Percentiles rank a stretch among this genome's conserved stretches.
These are phyloP conservation scores for Notospermus geniculatus DNA, from an alignment of 1,140 invertebrate genomes.

Conservation along the genomic window DNA sequence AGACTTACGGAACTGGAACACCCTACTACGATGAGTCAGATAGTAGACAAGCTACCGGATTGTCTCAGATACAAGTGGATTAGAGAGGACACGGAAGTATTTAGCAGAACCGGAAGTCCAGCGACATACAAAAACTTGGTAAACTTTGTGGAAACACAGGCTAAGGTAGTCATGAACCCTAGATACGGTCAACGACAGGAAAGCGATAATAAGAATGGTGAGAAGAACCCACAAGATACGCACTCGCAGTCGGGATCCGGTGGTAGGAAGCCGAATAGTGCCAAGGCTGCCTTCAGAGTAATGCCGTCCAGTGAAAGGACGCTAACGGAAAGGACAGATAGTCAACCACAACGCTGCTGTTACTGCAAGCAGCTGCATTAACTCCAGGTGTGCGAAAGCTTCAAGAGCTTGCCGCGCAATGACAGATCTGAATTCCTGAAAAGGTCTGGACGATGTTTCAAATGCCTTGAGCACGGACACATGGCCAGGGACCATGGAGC, in stretches of 20 bases:
- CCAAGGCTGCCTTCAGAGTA: not conserved
- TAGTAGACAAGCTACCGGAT: constrained; percentile 6
- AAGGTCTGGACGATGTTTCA: not conserved
- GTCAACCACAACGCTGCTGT: not conserved
- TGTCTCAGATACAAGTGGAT: constrained; percentile 3
- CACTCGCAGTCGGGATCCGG: not conserved
- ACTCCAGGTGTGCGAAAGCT: not conserved
- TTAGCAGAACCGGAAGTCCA: constrained; percentile 3
- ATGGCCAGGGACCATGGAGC: too few species aligned
- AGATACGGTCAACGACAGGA: constrained; percentile 1
- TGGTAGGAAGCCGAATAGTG: too few species aligned
- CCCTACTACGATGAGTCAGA: not conserved
- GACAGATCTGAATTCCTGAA: constrained; percentile 1
- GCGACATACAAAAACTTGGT: constrained; percentile 7
- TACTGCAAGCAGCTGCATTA: not conserved
- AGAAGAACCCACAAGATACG: not conserved
- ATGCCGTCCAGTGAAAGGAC: too few species aligned
- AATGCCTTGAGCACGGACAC: constrained; percentile 5
- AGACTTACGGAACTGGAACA: constrained; percentile 3
- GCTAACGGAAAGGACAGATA: too few species aligned
- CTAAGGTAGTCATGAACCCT: not conserved
- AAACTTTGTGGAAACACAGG: not conserved
- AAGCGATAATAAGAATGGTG: not conserved
- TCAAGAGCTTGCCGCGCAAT: not conserved
- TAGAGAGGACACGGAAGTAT: not conserved